Evolutionary conservation across 1,140 invertebrate species (phyloP), one percentile per base, ranked within the genome.

Genomic region (Diploscapter pachys): DNA sequence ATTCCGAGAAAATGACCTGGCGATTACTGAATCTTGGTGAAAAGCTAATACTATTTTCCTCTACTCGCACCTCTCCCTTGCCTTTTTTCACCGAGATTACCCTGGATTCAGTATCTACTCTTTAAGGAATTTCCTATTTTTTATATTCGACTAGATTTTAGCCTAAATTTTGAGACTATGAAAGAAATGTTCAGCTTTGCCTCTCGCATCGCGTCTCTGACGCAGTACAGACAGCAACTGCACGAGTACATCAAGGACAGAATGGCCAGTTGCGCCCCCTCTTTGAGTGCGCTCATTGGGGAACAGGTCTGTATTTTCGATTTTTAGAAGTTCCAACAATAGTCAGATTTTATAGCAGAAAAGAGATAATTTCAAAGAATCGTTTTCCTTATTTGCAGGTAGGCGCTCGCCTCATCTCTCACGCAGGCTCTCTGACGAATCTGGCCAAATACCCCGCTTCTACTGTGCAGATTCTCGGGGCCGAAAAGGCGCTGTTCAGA

Each of bases 391-490:
- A 31, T 31, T 31, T 31, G 31, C 31, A 31, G 31, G 95, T 99
- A 59, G 96, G 95, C n/a, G 97, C 97, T 51, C 89, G 96, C 57
- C 89, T 99, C 3, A 99, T 99, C 79, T 92, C 95, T 2, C 96
- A 98, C 87, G 95, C 96, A 62, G 96, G 91, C 55, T 97, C 94
- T 54, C 89, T 99, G 49, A 98, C 94, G 51, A 99, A 96, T 88
- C 88, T 99, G 54, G 96, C 97, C 4, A 99, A 99, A 86, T 97
- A 94, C 87, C 96, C 97, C 3, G 95, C 96, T 0, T 99, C 96
- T 1, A 99, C 96, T 53, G 91, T 99, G 70, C 97, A 99, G 88
- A 98, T 99, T 84, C 88, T 99, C 49, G 96, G 96, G 63, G 97
- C 97, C 13, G 97, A 99, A 86, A 99, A 99, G 85, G 96, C 96